Base-by-base conservation (phyloP, 2,888 invertebrate genomes). In the Cynaeus angustus region DNA sequence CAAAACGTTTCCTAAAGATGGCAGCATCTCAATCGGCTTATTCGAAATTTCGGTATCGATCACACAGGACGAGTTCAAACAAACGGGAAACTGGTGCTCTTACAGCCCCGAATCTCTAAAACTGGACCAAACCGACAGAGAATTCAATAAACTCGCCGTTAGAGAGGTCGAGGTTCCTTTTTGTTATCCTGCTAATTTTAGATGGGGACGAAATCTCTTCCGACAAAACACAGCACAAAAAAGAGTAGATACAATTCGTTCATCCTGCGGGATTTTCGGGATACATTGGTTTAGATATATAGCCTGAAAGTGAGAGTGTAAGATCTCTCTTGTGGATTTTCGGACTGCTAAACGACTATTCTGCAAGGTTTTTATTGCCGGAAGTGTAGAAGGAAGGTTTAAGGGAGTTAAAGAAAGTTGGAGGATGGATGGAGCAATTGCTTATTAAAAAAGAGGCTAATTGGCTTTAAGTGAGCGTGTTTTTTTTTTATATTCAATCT, bases 11-110 rank as follows among this genome's bases (percentile, higher is more conserved):
- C 37, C 53, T 26, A 13, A n/a, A 71, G 70, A 70, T 70, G 64
- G 55, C 65, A 38, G 13, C 41, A 28, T 48, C 1, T 21, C 16
- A n/a, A 14, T 16, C 2, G 16, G 30, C 10, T 3, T 33, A 13
- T 43, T 45, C 28, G 46, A 45, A 68, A 4, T 52, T 56, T 30
- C 33, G 26, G 30, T 61, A 75, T 76, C 74, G 75, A 75, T 72
- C 72, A 59, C 21, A 10, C 50, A 72, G 72, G 77, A 72, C 75
- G 76, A 75, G 76, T 76, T 75, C 76, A 73, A 59, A 66, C 65
- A 33, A 69, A 68, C 56, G 67, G 71, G 70, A 55, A 46, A 38
- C 70, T 70, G 66, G 72, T 70, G 70, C 73, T 74, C 68, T 70
- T 72, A 59, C 69, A 41, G 6, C 16, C 43, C 45, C 9, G 41